Percentiles rank a stretch among this genome's conserved stretches.
These are phyloP conservation scores for Tupiocoris notatus DNA, from an alignment of 2,888 invertebrate species.

Conservation along the genomic window DNA sequence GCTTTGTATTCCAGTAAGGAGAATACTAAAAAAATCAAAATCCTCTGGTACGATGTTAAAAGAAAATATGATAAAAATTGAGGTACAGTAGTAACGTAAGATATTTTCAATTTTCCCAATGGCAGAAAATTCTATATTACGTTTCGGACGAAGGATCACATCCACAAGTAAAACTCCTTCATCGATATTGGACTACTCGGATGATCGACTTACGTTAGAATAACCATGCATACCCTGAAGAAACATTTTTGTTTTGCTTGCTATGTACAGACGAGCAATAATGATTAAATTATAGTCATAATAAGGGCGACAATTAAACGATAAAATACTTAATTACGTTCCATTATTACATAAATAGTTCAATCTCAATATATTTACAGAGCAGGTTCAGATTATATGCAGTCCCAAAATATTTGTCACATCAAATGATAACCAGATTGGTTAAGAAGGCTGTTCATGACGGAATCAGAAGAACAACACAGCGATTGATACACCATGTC, in stretches of 20 bases:
- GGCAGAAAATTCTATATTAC: no score
- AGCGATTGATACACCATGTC: neutral
- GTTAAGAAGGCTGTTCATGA: constrained; percentile 9
- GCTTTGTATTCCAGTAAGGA: no score
- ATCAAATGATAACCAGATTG: constrained; percentile 2
- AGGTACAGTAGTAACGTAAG: no score
- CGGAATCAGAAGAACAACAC: constrained; percentile 11
- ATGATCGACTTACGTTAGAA: neutral
- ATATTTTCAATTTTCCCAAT: no score
- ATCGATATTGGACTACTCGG: neutral
- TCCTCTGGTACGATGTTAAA: no score
- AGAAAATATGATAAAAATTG: no score
- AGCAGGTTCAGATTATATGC: neutral
- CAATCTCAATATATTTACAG: neutral
- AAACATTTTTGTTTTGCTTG: neutral
- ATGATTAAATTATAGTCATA: neutral
- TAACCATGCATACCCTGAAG: neutral
- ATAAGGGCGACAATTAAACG: neutral
- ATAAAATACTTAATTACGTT: neutral
- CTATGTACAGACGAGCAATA: neutral
- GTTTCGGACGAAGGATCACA: no score
- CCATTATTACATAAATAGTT: neutral
- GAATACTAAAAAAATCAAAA: no score
- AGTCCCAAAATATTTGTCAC: neutral
- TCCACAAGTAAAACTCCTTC: no score